Conservation (phyloP, 2,113 vertebrate species). For the Equus quagga region DNA sequence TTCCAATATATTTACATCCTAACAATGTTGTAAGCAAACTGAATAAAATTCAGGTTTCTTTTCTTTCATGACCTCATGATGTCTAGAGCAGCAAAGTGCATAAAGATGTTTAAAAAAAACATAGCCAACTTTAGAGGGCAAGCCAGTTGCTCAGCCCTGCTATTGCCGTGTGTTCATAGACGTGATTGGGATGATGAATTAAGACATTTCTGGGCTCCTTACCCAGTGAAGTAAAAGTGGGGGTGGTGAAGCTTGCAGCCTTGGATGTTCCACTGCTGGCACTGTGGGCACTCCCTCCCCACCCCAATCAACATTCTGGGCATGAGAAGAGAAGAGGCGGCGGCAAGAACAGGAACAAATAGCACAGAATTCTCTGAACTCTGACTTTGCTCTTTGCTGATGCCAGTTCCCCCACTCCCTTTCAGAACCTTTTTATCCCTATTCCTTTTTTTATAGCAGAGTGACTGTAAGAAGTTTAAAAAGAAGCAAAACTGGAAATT, state of each 20-base stretch:
- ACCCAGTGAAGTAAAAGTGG: background rate
- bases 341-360: conserved; percentile 29
- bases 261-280: background rate
- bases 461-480: background rate
- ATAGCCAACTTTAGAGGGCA: background rate
- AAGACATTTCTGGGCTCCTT: conserved; percentile 19
- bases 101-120: conserved; percentile 60
- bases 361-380: background rate
- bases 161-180: background rate
- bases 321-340: conserved; percentile 46
- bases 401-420: background rate
- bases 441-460: background rate
- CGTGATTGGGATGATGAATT: background rate
- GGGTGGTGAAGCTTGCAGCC: background rate
- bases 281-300: background rate
- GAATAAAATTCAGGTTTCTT: conserved; percentile 45
- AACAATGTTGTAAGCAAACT: background rate
- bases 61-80: background rate
- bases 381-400: conserved; percentile 29
- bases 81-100: background rate
- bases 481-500: conserved; percentile 38
- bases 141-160: background rate
- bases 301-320: conserved; percentile 50
- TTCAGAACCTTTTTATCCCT: background rate
- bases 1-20: background rate